Base-by-base conservation (phyloP, 2,113 vertebrate genomes). In the Engystomops pustulosus region DNA sequence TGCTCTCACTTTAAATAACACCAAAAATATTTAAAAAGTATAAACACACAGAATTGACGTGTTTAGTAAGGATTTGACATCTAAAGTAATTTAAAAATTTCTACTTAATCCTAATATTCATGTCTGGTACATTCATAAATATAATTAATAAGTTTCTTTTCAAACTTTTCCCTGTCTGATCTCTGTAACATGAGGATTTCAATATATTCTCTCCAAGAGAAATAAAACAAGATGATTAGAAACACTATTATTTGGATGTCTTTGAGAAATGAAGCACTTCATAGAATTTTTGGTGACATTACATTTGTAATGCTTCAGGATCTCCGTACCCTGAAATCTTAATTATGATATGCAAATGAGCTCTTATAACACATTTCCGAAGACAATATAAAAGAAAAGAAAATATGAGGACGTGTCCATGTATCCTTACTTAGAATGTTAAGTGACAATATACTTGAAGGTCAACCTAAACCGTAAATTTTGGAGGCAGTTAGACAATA, bases 311-410 rank as follows among this genome's bases (percentile, higher is more conserved):
- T 53, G 65, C 65, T 70, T 53, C 32, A 38, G 45, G 47, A 53
- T 81, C 32, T 71, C 79, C 41, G 51, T 69, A 71, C 68, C 80
- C 51, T 82, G 68, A 72, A 70, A 82, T 60, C 80, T 72, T 72
- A 72, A 82, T 82, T 82, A 82, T 15, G 45, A 72, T 72, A 82
- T 81, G 68, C 34, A 82, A 72, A 72, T 82, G 18, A 30, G 51
- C 30, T n/a, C 10, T 32, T 49, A 45, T 82, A 74, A 68, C 60
- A 82, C 49, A 55, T 72, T 82, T 74, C 60, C 49, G 41, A 72
- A 72, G n/a, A 81, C 38, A 20, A 30, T 20, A 79, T 67, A 67
- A 79, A 62, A 65, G 38, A 47, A 79, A 45, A 67, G 38, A 47
- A 41, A 67, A 67, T 47, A 27, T 41, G 41, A 27, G 36, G 32